Base-by-base conservation (phyloP, 2,113 vertebrate species). In the Siniperca chuatsi region DNA sequence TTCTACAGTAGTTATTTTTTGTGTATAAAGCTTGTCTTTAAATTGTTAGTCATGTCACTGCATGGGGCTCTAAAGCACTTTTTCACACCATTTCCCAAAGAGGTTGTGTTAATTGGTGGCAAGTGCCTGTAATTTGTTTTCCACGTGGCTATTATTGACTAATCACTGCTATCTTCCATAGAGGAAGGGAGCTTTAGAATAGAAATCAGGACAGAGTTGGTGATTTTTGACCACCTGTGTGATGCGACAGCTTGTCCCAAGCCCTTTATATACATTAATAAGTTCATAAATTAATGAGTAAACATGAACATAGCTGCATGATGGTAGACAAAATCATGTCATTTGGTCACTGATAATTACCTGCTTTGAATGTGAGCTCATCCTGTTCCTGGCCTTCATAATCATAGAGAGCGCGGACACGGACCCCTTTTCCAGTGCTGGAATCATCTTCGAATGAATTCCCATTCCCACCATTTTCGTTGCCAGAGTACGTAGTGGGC, bases 331-430 rank as follows among this genome's bases (percentile, higher is more conserved):
- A 64, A 80, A 46, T 35, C 35, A 37, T 16, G 12, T 67, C 11
- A 16, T 54, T 33, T 21, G 2, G 2, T 16, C 2, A 3, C 4
- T 8, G 44, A 64, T 60, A 55, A 67, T 75, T 95, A 99, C 98
- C 98, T 68, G 98, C 98, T 97, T 98, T 98, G 93, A 99, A 99
- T 94, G 96, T 96, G 89, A 99, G 97, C 85, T 99, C 98, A 4
- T 99, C 98, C 92, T 99, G 98, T 89, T 99, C 98, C 93, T 99
- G 98, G 86, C 98, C 98, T 0, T 99, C 98, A 0, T 99, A 99
- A 94, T 99, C 98, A 2, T 99, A 99, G 25, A 99, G 97, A 0
- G 98, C 98, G 1, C 98, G 96, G 74, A 99, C 97, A 0, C 98
- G 96, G 81, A 97, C 96, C 0, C 96, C 97, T 86, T 29, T 90